A percentile compares a stretch with the other conserved stretches of the same genome.
phyloP scores from a whole-genome alignment of 2,797 vertebrate genomes.

The Lophius americanus region DNA sequence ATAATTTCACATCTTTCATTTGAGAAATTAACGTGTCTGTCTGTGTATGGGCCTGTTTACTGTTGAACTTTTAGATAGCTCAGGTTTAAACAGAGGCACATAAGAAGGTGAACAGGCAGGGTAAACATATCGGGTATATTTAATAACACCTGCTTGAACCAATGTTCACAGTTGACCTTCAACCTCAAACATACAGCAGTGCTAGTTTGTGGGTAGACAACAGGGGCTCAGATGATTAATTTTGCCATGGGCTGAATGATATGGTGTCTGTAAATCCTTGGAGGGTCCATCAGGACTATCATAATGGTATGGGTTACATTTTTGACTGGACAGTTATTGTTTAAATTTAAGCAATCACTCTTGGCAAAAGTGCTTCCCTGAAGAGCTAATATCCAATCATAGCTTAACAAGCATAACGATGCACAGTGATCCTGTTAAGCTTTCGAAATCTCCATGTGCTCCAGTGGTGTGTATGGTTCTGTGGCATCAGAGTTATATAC shows the following conservation, averaged over 20 bases:
- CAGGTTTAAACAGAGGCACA: slow-evolving; percentile 51
- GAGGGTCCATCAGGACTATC: slow-evolving; percentile 1
- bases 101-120: slow-evolving; percentile 60
- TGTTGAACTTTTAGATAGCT: slow-evolving; percentile 60
- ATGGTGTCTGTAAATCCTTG: slow-evolving; percentile 11
- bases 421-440: too few relatives aligned
- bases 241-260: slow-evolving; percentile 17
- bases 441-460: not conserved
- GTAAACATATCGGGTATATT: slow-evolving; percentile 67
- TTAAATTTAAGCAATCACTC: not conserved
- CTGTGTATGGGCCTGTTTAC: slow-evolving; percentile 24
- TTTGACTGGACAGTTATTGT: slow-evolving; percentile 16
- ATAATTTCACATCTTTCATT: slow-evolving; percentile 74
- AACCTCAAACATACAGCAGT: slow-evolving; percentile 36
- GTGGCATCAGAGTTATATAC: not conserved
- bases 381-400: not conserved
- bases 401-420: not conserved
- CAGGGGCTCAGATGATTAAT: slow-evolving; percentile 37
- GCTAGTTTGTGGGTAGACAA: slow-evolving; percentile 38
- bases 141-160: slow-evolving; percentile 68
- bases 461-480: not conserved
- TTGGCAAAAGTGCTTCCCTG: not conserved
- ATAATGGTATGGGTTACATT: slow-evolving; percentile 5
- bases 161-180: slow-evolving; percentile 60
- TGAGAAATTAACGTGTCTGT: slow-evolving; percentile 35